Conservation (phyloP, 2,113 vertebrate genomes). For the Arvicanthis niloticus region DNA sequence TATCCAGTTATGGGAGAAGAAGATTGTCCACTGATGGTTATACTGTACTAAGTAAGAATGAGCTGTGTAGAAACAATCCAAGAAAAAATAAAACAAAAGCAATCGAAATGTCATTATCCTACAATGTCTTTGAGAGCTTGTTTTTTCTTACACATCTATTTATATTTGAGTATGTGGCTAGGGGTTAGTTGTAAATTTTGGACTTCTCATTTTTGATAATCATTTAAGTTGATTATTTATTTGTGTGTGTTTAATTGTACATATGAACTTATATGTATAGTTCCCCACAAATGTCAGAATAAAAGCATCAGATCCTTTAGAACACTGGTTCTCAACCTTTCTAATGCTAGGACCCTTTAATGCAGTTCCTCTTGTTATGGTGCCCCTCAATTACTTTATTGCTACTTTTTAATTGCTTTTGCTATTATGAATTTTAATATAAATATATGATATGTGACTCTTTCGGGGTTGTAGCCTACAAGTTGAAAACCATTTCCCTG, state of each 20-base stretch:
- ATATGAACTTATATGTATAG: not conserved
- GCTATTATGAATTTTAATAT: not conserved
- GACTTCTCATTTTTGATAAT: not conserved
- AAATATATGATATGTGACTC: not conserved
- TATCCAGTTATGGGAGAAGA: constrained; percentile 70
- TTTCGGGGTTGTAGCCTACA: not conserved
- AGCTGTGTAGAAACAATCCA: constrained; percentile 68
- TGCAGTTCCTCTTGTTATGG: not conserved
- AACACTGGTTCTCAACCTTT: not conserved
- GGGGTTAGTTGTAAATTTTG: not conserved
- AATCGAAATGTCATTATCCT: constrained; percentile 37
- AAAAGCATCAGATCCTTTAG: not conserved
- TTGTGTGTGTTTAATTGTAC: not conserved
- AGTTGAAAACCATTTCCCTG: not conserved
- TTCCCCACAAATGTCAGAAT: not conserved
- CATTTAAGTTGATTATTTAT: not conserved
- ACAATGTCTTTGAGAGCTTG: not conserved
- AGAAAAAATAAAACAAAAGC: constrained; percentile 35
- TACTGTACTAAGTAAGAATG: constrained; percentile 69
- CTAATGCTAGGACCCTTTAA: not conserved
- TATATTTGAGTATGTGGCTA: constrained; percentile 2
- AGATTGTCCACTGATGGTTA: constrained; percentile 72
- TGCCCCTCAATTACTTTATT: not conserved
- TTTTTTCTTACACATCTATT: constrained; percentile 2
- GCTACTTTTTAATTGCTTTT: not conserved